These are phyloP conservation scores for Platyrinchus mystaceus DNA, from an alignment of 2,797 vertebrate genomes.

Conservation along the genomic window DNA sequence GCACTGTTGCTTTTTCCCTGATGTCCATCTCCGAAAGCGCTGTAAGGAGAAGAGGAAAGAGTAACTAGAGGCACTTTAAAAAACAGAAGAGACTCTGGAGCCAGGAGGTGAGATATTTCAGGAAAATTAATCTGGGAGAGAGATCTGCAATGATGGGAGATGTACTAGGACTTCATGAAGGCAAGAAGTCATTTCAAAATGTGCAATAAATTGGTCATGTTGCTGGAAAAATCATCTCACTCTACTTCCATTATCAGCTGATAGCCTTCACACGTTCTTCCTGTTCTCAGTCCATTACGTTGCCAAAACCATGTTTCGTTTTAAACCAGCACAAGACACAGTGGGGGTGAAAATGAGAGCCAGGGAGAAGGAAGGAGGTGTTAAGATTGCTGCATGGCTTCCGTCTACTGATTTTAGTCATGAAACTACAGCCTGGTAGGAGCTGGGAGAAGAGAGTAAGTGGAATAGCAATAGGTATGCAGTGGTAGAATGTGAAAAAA, in stretches of 20 bases:
- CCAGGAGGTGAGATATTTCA: background rate
- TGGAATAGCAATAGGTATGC: background rate
- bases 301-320: background rate
- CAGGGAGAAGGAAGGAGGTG: background rate
- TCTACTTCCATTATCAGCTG: background rate
- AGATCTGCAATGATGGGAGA: background rate
- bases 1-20: background rate
- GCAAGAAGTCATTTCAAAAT: background rate
- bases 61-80: background rate
- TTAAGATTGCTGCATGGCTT: background rate
- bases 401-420: fast-evolving
- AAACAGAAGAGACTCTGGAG: background rate
- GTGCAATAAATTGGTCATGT: background rate
- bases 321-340: background rate
- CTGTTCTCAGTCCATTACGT: background rate
- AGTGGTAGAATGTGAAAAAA: background rate
- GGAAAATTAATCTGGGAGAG: background rate
- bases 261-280: background rate
- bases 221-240: background rate
- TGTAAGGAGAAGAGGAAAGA: background rate
- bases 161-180: background rate
- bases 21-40: background rate
- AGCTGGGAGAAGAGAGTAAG: background rate
- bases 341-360: background rate
- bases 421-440: background rate